These are phyloP conservation scores for Tadarida brasiliensis DNA, from an alignment of 2,797 vertebrate genomes.

Conservation along the genomic window DNA sequence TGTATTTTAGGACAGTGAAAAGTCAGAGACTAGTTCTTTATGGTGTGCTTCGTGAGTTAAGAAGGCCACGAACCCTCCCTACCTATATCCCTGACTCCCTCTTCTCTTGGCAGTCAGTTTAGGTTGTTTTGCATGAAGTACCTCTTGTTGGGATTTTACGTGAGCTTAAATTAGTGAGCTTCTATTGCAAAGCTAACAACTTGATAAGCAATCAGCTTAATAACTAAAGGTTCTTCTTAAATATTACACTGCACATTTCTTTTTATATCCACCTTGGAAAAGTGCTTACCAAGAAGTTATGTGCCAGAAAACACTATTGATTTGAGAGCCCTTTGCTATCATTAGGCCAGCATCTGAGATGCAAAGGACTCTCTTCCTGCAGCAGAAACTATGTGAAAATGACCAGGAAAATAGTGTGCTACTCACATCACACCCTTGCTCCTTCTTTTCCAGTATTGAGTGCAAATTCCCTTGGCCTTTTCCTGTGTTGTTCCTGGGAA, in stretches of 20 bases:
- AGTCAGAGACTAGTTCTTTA: constrained; percentile 16
- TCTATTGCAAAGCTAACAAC: constrained; percentile 32
- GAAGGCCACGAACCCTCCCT: background rate
- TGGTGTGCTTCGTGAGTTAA: constrained; percentile 5
- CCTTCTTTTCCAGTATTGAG: background rate
- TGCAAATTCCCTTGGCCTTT: background rate
- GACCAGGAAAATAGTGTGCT: background rate
- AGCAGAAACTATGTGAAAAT: constrained; percentile 52
- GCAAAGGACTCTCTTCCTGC: constrained; percentile 49
- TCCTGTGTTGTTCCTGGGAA: background rate
- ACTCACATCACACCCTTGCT: background rate
- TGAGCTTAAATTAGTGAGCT: constrained; percentile 59
- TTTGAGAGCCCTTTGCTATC: constrained; percentile 56
- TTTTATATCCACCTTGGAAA: constrained; percentile 72
- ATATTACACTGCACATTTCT: constrained; percentile 78
- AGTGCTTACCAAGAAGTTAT: constrained; percentile 65
- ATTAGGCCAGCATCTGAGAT: constrained; percentile 63
- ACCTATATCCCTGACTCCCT: background rate
- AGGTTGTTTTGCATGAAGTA: background rate
- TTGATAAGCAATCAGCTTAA: constrained; percentile 69
- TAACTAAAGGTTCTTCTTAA: constrained; percentile 74
- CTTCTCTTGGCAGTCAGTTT: background rate
- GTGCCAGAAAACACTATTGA: constrained; percentile 74
- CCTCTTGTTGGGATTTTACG: constrained; percentile 50
- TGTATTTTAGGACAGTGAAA: constrained; percentile 7